Percentiles rank a stretch among this genome's conserved stretches.
Conservation (phyloP, 2,797 vertebrate genomes). For the Scyliorhinus canicula region DNA sequence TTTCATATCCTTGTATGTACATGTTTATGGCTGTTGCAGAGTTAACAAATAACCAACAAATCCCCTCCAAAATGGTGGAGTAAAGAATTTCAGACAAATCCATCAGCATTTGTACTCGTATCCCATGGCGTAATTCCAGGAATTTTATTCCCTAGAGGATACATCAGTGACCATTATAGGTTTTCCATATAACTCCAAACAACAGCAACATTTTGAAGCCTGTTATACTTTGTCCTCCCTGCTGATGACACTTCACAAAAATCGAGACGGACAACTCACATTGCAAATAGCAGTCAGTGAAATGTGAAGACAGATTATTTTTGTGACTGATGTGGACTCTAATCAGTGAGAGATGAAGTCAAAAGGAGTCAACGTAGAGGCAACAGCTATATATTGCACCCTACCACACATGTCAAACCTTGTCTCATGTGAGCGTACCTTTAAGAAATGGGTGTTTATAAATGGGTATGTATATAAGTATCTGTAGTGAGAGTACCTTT, state of each 20-base stretch:
- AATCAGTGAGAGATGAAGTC: neutral
- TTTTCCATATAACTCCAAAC: neutral
- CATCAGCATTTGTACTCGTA: neutral
- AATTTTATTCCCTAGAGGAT: neutral
- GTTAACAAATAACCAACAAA: neutral
- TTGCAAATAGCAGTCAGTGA: neutral
- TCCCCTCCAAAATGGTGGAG: neutral
- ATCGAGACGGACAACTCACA: neutral
- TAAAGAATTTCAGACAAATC: neutral
- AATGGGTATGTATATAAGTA: no score
- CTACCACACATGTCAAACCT: neutral
- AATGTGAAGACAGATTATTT: conserved; percentile 12
- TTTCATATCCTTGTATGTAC: neutral
- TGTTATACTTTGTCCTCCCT: neutral
- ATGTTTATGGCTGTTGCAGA: neutral
- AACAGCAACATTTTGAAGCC: neutral
- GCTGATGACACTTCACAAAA: neutral
- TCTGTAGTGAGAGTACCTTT: no score
- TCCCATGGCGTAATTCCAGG: neutral
- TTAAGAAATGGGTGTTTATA: no score
- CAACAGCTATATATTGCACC: neutral
- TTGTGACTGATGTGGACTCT: conserved; percentile 19
- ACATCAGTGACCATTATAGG: neutral
- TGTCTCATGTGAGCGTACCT: no score
- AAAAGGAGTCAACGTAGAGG: conserved; percentile 16